A percentile compares a stretch with the other conserved stretches of the same genome.
Conservation (phyloP, 2,797 vertebrate species). For the Phrynocephalus vlangalii region DNA sequence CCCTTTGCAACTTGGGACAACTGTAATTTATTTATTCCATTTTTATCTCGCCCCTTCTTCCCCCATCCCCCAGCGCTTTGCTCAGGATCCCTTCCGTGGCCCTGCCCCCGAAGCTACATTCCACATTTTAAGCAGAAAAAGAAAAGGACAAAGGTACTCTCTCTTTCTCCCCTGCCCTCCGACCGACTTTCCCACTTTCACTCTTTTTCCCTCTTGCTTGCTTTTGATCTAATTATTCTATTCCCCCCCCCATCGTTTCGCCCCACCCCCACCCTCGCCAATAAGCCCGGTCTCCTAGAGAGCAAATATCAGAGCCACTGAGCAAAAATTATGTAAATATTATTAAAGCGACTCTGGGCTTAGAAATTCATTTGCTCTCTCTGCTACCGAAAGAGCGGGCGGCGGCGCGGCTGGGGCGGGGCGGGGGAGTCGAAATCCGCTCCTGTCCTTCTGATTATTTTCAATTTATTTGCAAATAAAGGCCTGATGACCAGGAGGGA, state of each 20-base stretch:
- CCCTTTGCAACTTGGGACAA: neutral
- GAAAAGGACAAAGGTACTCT: neutral
- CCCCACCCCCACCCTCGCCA: slow-evolving; percentile 84
- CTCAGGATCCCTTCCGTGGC: no score
- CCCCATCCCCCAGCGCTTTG: neutral
- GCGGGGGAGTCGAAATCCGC: slow-evolving; percentile 59
- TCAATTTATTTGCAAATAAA: slow-evolving; percentile 99
- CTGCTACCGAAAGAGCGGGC: slow-evolving; percentile 78
- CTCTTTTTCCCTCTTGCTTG: slow-evolving; percentile 74
- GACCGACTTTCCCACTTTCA: slow-evolving; percentile 43
- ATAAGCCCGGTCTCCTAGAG: slow-evolving; percentile 95
- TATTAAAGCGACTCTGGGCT: slow-evolving; percentile 97
- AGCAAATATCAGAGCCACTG: slow-evolving; percentile 97
- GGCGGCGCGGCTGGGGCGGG: slow-evolving; percentile 46
- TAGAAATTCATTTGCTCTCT: slow-evolving; percentile 96
- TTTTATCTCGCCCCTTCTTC: no score
- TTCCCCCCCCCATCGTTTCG: slow-evolving; percentile 61
- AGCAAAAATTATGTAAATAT: slow-evolving; percentile 99
- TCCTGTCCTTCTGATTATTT: slow-evolving; percentile 96
- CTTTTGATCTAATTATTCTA: slow-evolving; percentile 95
- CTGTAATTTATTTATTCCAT: neutral
- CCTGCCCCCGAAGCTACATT: no score
- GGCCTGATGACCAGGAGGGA: slow-evolving; percentile 91
- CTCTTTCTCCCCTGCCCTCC: slow-evolving; percentile 4
- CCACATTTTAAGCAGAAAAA: neutral